Evolutionary conservation across 2,113 vertebrate species (phyloP), one percentile per base, ranked within the genome.

Genomic region (Butastur rufipennis): DNA sequence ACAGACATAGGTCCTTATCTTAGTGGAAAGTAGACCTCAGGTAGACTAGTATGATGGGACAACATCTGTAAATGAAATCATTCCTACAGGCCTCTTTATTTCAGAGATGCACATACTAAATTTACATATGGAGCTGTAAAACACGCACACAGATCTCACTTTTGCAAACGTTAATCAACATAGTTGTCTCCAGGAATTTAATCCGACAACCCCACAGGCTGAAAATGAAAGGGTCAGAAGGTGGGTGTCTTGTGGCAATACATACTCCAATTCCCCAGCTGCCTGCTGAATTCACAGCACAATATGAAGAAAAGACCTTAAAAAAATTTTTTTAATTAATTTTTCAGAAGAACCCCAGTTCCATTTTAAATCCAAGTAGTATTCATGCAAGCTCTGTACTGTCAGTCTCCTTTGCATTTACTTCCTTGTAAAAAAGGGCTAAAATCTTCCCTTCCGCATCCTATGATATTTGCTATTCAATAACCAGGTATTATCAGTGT

Each of bases 201-300:
- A 73, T 11, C 42, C 40, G n/a, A 93, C 74, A 92, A 15, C 17
- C 9, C 18, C 65, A 65, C 13, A 32, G 45, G 53, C 53, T 47
- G n/a, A 45, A 93, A 92, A 93, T n/a, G 3, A 48, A 42, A 86
- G 93, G 38, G 27, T 52, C 86, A 83, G 43, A 42, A 73, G 26
- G 62, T 29, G 45, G 36, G 55, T 45, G 59, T 36, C 86, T 48
- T 61, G 25, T 63, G 65, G 53, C 43, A 75, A 85, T 4, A 48
- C 16, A 36, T 11, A 87, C 11, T 40, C 58, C 16, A 47, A 31
- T n/a, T 90, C 67, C 79, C n/a, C 40, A 61, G 72, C 2, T 63
- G 42, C 38, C 59, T 71, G 38, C 50, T 47, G 50, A 63, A 78
- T 45, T 82, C 47, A 73, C 7, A 78, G 42, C 0, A 1, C 50